These are phyloP conservation scores for Notamacropus eugenii DNA, from an alignment of 2,797 vertebrate species.

Conservation along the genomic window DNA sequence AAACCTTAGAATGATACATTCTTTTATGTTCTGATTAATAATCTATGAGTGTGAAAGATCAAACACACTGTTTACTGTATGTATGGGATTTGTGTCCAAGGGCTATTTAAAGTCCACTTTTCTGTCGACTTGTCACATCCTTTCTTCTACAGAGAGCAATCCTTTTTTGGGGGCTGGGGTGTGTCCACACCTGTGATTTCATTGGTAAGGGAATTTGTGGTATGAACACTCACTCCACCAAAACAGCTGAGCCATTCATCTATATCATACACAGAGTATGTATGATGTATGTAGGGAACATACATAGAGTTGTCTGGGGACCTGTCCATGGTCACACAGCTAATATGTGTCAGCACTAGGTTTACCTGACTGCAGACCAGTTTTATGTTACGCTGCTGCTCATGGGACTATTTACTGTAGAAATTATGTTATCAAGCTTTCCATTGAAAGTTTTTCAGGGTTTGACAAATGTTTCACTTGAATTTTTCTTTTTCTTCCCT, in stretches of 20 bases:
- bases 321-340: not conserved
- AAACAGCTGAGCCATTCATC: not conserved
- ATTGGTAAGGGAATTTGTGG: not conserved
- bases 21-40: slow-evolving; percentile 50
- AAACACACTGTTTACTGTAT: slow-evolving; percentile 2
- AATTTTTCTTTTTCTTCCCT: not conserved
- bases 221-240: not conserved
- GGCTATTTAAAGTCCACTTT: not conserved
- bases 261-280: not conserved
- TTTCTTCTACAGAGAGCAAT: not conserved
- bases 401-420: not conserved
- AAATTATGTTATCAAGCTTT: not conserved
- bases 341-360: not conserved
- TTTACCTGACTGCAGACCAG: not conserved
- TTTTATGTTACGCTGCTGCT: not conserved
- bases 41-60: slow-evolving; percentile 54
- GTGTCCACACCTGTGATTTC: not conserved
- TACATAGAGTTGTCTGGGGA: not conserved
- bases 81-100: not conserved
- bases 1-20: slow-evolving; percentile 36
- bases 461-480: not conserved
- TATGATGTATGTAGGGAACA: not conserved
- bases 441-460: not conserved
- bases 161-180: not conserved
- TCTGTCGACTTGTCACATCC: slow-evolving; percentile 16